Conservation (phyloP, 2,888 invertebrate species). For the Ligdia adustata region DNA sequence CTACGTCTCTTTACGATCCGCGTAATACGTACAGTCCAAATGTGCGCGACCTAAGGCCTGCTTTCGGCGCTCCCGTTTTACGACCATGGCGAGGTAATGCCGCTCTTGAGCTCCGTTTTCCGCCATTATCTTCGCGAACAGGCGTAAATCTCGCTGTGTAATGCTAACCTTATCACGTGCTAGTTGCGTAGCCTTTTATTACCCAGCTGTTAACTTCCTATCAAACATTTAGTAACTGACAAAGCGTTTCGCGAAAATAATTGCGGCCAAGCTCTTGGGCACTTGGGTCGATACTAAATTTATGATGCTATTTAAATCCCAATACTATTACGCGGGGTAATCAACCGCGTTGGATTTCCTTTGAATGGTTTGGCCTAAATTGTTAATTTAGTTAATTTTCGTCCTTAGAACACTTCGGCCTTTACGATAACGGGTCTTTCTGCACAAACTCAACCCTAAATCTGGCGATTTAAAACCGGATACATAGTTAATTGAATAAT, state of each 20-base stretch:
- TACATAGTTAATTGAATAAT: slow-evolving; percentile 1
- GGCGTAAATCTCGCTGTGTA: slow-evolving; percentile 51
- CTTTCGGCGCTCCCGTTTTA: slow-evolving; percentile 51
- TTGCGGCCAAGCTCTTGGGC: slow-evolving; percentile 11
- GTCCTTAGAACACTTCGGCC: slow-evolving; percentile 40
- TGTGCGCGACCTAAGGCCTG: slow-evolving; percentile 47
- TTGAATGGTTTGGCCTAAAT: slow-evolving; percentile 35
- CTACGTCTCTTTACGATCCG: slow-evolving; percentile 18
- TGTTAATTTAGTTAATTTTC: slow-evolving; percentile 49
- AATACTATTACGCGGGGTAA: slow-evolving; percentile 32
- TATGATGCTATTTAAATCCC: slow-evolving; percentile 30
- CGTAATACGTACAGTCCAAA: slow-evolving; percentile 43
- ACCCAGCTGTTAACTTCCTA: slow-evolving; percentile 18
- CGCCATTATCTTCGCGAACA: slow-evolving; percentile 57
- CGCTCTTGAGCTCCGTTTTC: slow-evolving; percentile 55
- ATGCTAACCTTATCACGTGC: slow-evolving; percentile 47
- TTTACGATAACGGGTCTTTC: slow-evolving; percentile 35
- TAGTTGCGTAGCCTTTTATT: slow-evolving; percentile 41
- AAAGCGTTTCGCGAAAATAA: slow-evolving; percentile 21
- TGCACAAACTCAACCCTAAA: slow-evolving; percentile 26
- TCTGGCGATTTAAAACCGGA: not conserved
- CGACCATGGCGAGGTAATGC: slow-evolving; percentile 52
- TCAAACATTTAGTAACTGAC: slow-evolving; percentile 18
- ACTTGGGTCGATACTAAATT: slow-evolving; percentile 21
- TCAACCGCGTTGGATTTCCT: slow-evolving; percentile 34